Evolutionary conservation across 2,113 vertebrate species (phyloP), one percentile per base, ranked within the genome.

Genomic region (Alexandromys fortis): DNA sequence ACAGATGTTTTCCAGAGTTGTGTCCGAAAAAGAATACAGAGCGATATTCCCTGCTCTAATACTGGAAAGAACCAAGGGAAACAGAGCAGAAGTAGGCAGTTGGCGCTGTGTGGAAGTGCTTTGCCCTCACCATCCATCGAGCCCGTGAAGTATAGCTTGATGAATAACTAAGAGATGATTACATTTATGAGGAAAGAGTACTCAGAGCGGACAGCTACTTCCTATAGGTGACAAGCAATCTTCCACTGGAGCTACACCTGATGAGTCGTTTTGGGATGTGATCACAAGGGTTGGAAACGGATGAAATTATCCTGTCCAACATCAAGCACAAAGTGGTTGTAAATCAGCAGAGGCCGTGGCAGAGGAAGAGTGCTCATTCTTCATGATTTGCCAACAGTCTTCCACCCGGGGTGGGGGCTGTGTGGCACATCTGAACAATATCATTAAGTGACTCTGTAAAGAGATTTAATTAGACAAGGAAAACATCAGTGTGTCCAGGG

Each of bases 251-350:
- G 99, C 99, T 99, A 99, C 99, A 99, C 99, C 99, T 99, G 99
- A 98, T 98, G 99, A 99, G 98, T 99, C 99, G 99, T 99, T 99
- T 98, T 99, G 98, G 98, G 98, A 98, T 98, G 98, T 99, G 99
- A 99, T 99, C 99, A 99, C 99, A 99, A 99, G 99, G 98, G 98
- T 98, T 98, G 98, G 98, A 98, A 98, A 98, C 98, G 98, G 98
- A 99, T 98, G 99, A 99, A 99, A 99, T 99, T 99, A 99, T 99
- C 98, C 98, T 99, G 99, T 99, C 99, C 98, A 98, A 99, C 99
- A 99, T 99, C 99, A 99, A 99, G 99, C 99, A 90, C 98, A 98
- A 98, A 98, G 97, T 98, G 98, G 98, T 98, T 99, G 99, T 99
- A 99, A 99, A 99, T 99, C 99, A 99, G 98, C 98, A 97, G 96